Evolutionary conservation across 2,888 invertebrate genomes (phyloP).

Genomic region (Mesorhabditis belari): DNA sequence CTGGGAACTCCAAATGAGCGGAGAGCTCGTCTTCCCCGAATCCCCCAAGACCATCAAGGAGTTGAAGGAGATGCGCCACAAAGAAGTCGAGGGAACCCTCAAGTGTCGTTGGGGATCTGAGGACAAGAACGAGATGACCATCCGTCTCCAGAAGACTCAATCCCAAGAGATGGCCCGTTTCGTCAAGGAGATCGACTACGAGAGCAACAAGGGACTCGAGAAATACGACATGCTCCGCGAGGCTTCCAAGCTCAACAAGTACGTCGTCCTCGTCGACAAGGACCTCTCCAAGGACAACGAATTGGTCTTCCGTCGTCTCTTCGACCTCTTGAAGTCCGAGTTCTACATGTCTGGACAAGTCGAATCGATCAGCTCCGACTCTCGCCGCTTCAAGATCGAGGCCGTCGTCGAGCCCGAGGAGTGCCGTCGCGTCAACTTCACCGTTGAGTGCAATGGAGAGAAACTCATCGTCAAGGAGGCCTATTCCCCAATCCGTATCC

Average conservation of each 20-base stretch:
- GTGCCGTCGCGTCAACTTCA: conserved; percentile 21
- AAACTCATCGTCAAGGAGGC: conserved; percentile 12
- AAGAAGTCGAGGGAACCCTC: conserved; percentile 14
- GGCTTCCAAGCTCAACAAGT: conserved; percentile 28
- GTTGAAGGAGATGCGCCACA: conserved; percentile 20
- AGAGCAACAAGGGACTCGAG: conserved; percentile 8
- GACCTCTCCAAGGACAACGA: conserved; percentile 14
- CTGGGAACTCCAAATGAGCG: conserved; percentile 10
- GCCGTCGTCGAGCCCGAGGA: conserved; percentile 24
- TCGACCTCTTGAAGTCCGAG: conserved; percentile 13
- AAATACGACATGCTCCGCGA: conserved; percentile 22
- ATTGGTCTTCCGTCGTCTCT: conserved; percentile 8
- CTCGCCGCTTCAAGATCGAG: conserved; percentile 11
- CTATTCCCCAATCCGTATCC: conserved; percentile 19
- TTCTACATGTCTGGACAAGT: conserved; percentile 18
- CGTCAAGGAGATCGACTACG: conserved; percentile 22
- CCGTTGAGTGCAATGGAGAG: conserved; percentile 16
- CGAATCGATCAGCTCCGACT: background rate
- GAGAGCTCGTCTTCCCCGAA: conserved; percentile 23
- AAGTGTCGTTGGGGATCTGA: conserved; percentile 14
- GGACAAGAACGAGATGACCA: conserved; percentile 15
- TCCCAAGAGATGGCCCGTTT: conserved; percentile 22
- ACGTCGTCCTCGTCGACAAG: conserved; percentile 21
- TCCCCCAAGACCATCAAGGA: conserved; percentile 15
- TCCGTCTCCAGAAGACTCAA: conserved; percentile 22